Evolutionary conservation across 2,888 invertebrate species (phyloP), one percentile per base, ranked within the genome.

Genomic region (Saturnia pavonia): DNA sequence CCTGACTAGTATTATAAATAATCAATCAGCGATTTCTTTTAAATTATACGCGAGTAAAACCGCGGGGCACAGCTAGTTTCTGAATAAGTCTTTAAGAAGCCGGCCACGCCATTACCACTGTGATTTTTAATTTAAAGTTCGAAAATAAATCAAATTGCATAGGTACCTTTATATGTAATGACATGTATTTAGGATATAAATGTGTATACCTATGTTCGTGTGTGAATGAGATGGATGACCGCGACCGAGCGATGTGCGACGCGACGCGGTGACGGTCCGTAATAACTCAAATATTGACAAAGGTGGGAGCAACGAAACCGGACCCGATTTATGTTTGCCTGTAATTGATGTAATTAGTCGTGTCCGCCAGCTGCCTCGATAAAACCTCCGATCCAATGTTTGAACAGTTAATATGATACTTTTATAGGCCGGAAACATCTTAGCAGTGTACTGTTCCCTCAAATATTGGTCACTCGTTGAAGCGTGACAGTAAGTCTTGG

Each of bases 321-420:
- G 91, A 93, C 86, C 88, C 76, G 78, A 74, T 78, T 81, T 78
- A 81, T 92, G 90, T 92, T 93, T 92, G 87, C 88, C 89, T 89
- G 90, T 93, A 92, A 94, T 94, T 93, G 94, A 92, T 90, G 94
- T 94, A 94, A 94, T 94, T 94, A 93, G 94, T 93, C 92, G 92
- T 92, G 92, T 93, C 92, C 90, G 82, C 82, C 93, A 93, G 92
- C 93, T 92, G 93, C 88, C 83, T 71, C 79, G 85, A 82, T 85
- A 86, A 85, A 88, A 86, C 86, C 86, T 85, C 81, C 83, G 78
- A 81, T 79, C 80, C 82, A 78, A 79, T 92, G 89, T 94, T 91
- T 92, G 87, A 81, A 85, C 85, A 86, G 91, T 89, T 88, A 87
- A 92, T 90, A 90, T 88, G 92, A 94, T 93, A 94, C 93, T 93